These are phyloP conservation scores for Heliothis subflexa DNA, from an alignment of 1,140 invertebrate species.

Conservation along the genomic window DNA sequence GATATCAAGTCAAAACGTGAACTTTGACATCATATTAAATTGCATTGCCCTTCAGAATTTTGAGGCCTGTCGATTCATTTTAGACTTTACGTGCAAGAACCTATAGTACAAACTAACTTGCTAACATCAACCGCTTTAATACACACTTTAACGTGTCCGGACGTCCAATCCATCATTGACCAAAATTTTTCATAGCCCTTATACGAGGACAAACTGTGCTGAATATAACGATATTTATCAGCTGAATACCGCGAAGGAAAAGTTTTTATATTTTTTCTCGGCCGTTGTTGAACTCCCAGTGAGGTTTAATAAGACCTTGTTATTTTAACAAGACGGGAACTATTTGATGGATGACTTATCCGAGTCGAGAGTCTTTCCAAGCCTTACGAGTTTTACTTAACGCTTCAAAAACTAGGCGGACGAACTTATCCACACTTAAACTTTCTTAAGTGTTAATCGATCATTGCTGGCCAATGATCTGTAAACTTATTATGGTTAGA, in stretches of 20 bases:
- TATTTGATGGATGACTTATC: constrained; percentile 77
- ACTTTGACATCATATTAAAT: no score
- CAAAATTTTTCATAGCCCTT: neutral
- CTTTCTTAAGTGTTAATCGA: constrained; percentile 74
- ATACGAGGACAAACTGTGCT: constrained; percentile 20
- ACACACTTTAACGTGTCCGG: neutral
- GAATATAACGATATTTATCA: constrained; percentile 23
- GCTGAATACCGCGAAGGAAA: constrained; percentile 10
- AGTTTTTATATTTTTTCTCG: constrained; percentile 24
- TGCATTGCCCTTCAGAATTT: no score
- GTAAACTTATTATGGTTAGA: constrained; percentile 34
- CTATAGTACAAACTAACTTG: neutral
- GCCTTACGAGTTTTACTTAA: constrained; percentile 72
- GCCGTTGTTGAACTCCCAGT: constrained; percentile 34
- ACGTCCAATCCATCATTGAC: constrained; percentile 5
- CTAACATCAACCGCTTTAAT: neutral
- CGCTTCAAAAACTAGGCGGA: constrained; percentile 62
- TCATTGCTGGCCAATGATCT: constrained; percentile 73
- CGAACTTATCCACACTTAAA: constrained; percentile 71
- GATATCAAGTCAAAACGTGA: no score
- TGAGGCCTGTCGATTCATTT: no score
- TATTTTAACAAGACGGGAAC: constrained; percentile 66
- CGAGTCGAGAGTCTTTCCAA: constrained; percentile 60
- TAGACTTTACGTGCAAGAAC: no score
- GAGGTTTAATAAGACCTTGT: constrained; percentile 57